A percentile compares a stretch with the other conserved stretches of the same genome.
phyloP scores from a whole-genome alignment of 2,113 vertebrate species.

The Vidua chalybeata region DNA sequence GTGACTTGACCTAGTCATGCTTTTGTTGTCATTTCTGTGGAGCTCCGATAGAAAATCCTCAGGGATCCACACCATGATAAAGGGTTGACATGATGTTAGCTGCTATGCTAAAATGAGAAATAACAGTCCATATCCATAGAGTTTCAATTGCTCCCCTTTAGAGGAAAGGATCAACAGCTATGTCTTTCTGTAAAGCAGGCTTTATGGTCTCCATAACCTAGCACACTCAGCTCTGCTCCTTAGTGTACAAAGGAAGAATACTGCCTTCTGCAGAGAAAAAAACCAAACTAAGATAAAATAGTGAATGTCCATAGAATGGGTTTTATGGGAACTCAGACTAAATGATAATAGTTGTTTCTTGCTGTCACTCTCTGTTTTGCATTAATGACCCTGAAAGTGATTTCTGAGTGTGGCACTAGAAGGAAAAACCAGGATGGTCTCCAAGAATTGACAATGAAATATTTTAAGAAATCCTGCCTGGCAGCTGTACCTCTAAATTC shows the following conservation, averaged over 20 bases:
- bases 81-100: not conserved
- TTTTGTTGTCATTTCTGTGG: not conserved
- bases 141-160: not conserved
- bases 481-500: not conserved
- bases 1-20: not conserved
- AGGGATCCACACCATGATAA: not conserved
- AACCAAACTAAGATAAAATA: fast-evolving
- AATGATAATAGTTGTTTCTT: not conserved
- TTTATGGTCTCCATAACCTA: not conserved
- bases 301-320: not conserved
- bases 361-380: not conserved
- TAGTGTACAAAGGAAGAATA: not conserved
- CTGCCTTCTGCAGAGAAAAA: not conserved
- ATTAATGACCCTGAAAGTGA: not conserved
- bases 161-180: not conserved
- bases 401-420: not conserved
- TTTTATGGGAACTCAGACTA: not conserved
- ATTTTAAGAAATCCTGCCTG: not conserved
- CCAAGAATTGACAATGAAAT: not conserved
- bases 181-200: not conserved
- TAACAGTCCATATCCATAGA: not conserved
- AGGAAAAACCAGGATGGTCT: not conserved
- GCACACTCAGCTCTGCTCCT: not conserved
- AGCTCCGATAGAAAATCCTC: not conserved
- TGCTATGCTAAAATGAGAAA: not conserved